These are phyloP conservation scores for Brachynemurus nebulosus DNA, from an alignment of 2,888 invertebrate genomes.

Conservation along the genomic window DNA sequence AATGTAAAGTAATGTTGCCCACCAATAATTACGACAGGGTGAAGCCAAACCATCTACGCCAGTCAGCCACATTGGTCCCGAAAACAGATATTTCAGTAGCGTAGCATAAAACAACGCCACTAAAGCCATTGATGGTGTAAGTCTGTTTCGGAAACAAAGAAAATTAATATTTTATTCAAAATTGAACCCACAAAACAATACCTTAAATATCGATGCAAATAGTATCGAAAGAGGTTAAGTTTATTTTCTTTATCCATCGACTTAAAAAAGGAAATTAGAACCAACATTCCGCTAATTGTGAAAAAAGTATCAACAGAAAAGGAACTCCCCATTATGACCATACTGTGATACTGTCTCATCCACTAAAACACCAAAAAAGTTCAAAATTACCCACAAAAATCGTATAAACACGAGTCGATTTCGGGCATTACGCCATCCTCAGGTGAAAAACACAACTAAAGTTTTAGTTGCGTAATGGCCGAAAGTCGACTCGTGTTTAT, in stretches of 20 bases:
- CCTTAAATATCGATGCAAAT: background rate
- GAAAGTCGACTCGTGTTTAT: too few relatives aligned
- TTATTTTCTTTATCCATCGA: background rate
- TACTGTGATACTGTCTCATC: background rate
- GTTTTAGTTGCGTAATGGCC: too few relatives aligned
- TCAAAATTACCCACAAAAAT: too few relatives aligned
- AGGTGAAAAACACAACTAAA: too few relatives aligned
- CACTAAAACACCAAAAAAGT: background rate
- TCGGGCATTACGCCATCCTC: too few relatives aligned
- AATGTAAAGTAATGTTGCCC: slow-evolving; percentile 24
- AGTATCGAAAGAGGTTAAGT: background rate
- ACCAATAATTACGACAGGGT: slow-evolving; percentile 24
- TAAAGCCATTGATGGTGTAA: background rate
- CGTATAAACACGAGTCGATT: too few relatives aligned
- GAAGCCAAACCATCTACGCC: background rate
- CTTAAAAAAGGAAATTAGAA: background rate
- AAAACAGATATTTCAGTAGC: background rate
- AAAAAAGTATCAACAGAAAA: background rate
- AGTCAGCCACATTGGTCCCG: background rate
- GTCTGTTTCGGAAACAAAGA: too few relatives aligned
- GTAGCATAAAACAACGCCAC: background rate
- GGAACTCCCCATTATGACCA: background rate
- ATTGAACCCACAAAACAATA: too few relatives aligned
- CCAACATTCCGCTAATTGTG: background rate
- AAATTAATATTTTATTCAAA: too few relatives aligned